These are phyloP conservation scores for human DNA, from an alignment of 2,113 vertebrate species.

Conservation along the genomic window DNA sequence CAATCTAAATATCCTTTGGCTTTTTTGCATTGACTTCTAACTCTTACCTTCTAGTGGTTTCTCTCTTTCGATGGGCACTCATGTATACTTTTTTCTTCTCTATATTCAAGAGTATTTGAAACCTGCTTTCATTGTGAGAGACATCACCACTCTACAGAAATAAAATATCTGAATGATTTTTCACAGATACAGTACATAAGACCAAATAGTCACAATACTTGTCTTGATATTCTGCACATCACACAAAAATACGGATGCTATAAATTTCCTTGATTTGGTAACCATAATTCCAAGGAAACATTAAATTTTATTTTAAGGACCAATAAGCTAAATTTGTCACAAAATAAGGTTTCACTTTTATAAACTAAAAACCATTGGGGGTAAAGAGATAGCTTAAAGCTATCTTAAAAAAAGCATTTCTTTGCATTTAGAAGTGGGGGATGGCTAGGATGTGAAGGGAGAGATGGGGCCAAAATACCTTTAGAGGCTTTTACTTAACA, in stretches of 20 bases:
- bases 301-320: constrained; percentile 36
- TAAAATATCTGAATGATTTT: neutral
- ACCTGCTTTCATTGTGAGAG: neutral
- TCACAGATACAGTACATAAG: neutral
- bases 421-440: neutral
- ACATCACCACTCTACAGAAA: neutral
- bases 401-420: neutral
- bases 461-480: neutral
- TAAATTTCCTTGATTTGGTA: neutral
- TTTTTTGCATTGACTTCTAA: neutral
- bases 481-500: neutral
- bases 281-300: neutral
- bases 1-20: constrained; percentile 17
- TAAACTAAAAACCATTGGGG: neutral
- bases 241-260: neutral
- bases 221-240: neutral
- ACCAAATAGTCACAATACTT: neutral
- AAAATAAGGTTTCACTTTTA: constrained; percentile 41
- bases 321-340: constrained; percentile 19
- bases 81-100: neutral
- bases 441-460: neutral
- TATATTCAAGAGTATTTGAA: neutral
- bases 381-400: neutral
- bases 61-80: neutral
- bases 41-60: neutral